These are phyloP conservation scores for Monopis laevigella DNA, from an alignment of 2,888 invertebrate genomes.

Conservation along the genomic window DNA sequence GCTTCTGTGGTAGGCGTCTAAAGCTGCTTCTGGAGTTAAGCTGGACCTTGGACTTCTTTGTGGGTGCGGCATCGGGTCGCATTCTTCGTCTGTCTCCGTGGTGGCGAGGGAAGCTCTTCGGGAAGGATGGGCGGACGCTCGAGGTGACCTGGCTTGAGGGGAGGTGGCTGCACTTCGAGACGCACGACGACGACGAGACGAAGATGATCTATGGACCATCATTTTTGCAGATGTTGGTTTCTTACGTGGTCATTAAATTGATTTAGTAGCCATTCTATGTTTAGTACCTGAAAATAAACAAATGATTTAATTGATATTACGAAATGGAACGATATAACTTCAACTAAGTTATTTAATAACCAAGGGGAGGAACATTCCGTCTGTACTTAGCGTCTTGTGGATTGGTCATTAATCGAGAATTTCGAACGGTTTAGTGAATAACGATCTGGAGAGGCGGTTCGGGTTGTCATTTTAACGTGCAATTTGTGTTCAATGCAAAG, in stretches of 20 bases:
- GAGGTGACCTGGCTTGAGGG: slow-evolving; percentile 64
- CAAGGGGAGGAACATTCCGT: too few species aligned
- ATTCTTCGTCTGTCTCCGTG: slow-evolving; percentile 69
- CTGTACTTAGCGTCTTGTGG: background rate
- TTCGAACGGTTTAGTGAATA: slow-evolving; percentile 1
- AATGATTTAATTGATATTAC: too few species aligned
- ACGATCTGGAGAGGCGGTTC: background rate
- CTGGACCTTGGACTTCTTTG: slow-evolving; percentile 60
- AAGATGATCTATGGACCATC: slow-evolving; percentile 73
- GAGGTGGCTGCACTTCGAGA: slow-evolving; percentile 74
- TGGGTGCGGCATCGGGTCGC: slow-evolving; percentile 38
- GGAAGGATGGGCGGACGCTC: slow-evolving; percentile 53
- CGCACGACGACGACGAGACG: slow-evolving; percentile 72
- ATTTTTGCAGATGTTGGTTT: slow-evolving; percentile 33
- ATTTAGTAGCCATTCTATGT: too few species aligned
- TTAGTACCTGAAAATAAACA: slow-evolving; percentile 1
- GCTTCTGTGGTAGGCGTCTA: slow-evolving; percentile 63
- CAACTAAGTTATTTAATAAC: too few species aligned
- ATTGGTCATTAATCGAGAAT: background rate
- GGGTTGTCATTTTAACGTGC: slow-evolving; percentile 2
- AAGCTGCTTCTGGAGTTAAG: slow-evolving; percentile 63
- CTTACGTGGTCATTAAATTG: background rate
- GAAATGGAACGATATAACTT: too few species aligned
- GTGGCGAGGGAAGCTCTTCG: slow-evolving; percentile 70
- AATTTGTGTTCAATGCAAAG: background rate